Base-by-base conservation (phyloP, 2,113 vertebrate species). In the Tragelaphus imberbis region DNA sequence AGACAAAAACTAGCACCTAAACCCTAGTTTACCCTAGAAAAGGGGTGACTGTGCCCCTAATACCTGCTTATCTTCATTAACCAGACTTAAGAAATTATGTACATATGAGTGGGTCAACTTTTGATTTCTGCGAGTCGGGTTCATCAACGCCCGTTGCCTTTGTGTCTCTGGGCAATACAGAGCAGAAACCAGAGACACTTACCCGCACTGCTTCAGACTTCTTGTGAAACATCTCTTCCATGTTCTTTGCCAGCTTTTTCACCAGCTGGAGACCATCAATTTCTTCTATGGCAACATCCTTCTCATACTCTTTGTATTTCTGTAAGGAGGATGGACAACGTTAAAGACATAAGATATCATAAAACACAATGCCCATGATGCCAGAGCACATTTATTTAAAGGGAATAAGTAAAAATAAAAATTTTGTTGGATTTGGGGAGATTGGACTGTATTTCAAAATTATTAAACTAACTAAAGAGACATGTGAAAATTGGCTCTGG, bases 201-300 rank as follows among this genome's bases (percentile, higher is more conserved):
- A 99, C 99, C 99, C 99, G 98, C 61, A 99, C 99, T 0, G 99
- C 99, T 97, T 99, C 99, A 14, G 99, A 99, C 97, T 99, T 99
- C 98, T 99, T 99, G 97, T 99, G 99, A 98, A 99, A 99, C 99
- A 99, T 99, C 98, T 99, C 99, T 98, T 99, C 99, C 99, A 99
- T 99, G 98, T 99, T 99, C 97, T 99, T 99, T 58, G 99, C 99
- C 98, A 99, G 98, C 95, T 99, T 99, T 97, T 99, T 99, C 85
- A 99, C 99, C 96, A 99, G 99, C 27, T 99, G 99, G 95, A 99
- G 99, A 40, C 99, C 99, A 96, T 99, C 99, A 0, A 99, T 99
- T 98, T 99, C 99, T 98, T 99, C 99, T 98, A 99, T 99, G 61
- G 99, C 98, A 88, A 99, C 99, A 0, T 99, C 99, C 5, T 99